Percentiles rank a stretch among this genome's conserved stretches.
Conservation (phyloP, 2,113 vertebrate genomes). For the Phainopepla nitens region DNA sequence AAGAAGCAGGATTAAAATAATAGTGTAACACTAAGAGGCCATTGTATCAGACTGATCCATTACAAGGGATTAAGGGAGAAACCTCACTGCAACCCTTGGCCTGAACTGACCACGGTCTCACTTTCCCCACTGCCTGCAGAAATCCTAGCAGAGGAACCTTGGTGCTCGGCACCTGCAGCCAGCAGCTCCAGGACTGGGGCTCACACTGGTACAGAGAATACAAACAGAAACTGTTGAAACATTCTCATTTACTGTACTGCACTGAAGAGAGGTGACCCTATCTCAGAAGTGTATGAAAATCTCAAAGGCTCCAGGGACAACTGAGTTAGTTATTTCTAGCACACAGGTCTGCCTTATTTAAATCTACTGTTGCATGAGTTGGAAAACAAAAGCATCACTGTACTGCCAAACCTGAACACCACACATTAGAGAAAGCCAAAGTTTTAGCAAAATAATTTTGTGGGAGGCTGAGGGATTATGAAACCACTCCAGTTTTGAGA, state of each 20-base stretch:
- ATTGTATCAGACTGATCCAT: background rate
- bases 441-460: background rate
- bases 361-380: background rate
- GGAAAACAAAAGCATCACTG: background rate
- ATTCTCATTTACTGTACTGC: background rate
- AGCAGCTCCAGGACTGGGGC: background rate
- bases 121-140: background rate
- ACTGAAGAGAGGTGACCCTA: background rate
- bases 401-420: constrained; percentile 11
- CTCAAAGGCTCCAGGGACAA: background rate
- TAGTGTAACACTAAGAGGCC: background rate
- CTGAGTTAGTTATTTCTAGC: background rate
- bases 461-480: constrained; percentile 11
- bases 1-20: background rate
- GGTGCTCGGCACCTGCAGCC: background rate
- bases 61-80: background rate
- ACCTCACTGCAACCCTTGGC: background rate
- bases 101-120: background rate
- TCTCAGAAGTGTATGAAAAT: background rate
- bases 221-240: background rate
- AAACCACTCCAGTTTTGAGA: constrained; percentile 6
- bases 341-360: background rate
- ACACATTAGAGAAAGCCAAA: background rate
- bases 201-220: background rate
- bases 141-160: background rate